Evolutionary conservation across 1,140 invertebrate species (phyloP).

Genomic region (Drosophila pseudoobscura): DNA sequence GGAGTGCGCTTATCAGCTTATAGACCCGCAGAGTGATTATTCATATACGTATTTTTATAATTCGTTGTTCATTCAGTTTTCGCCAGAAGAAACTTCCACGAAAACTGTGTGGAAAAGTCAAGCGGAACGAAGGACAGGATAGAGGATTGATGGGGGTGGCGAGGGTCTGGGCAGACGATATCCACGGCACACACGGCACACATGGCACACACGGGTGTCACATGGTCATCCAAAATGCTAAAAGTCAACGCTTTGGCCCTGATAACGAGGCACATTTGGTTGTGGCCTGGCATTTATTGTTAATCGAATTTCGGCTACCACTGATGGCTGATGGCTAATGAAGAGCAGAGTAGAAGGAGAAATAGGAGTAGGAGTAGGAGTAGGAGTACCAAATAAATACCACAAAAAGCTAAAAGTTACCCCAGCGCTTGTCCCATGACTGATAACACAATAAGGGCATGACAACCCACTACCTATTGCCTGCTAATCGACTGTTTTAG

Average conservation of each 20-base stretch:
- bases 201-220: constrained; percentile 45
- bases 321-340: not conserved
- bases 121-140: not conserved
- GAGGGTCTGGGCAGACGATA: not conserved
- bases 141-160: not conserved
- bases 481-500: too few species aligned
- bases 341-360: too few species aligned
- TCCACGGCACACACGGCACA: constrained; percentile 2
- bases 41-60: constrained; percentile 58
- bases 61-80: constrained; percentile 45
- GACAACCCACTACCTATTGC: too few species aligned
- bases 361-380: too few species aligned
- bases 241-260: constrained; percentile 24
- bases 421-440: too few species aligned
- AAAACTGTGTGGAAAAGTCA: constrained; percentile 15
- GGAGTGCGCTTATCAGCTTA: constrained; percentile 47
- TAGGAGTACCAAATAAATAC: too few species aligned
- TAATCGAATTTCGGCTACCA: constrained; percentile 13
- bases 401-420: too few species aligned
- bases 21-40: constrained; percentile 32
- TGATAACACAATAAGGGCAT: too few species aligned
- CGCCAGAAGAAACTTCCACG: constrained; percentile 6
- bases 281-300: constrained; percentile 8
- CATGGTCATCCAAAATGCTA: constrained; percentile 47
- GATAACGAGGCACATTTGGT: constrained; percentile 28